Evolutionary conservation across 2,113 vertebrate species (phyloP).

Genomic region (Harpagus bidentatus): DNA sequence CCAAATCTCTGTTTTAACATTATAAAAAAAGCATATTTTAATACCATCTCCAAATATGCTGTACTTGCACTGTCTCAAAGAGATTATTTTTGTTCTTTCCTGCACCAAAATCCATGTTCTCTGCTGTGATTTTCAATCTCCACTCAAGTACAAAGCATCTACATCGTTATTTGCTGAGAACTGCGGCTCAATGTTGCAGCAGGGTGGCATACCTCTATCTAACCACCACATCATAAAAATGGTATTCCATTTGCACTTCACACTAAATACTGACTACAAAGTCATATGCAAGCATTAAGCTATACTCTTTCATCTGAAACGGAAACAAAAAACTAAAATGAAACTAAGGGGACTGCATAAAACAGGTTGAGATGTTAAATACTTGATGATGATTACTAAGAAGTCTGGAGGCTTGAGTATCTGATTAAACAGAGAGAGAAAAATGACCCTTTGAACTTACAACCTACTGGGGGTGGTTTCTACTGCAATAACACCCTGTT

Average conservation of each 20-base stretch:
- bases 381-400: conserved; percentile 24
- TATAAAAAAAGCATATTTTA: not conserved
- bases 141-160: not conserved
- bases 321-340: not conserved
- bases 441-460: conserved; percentile 72
- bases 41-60: not conserved
- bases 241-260: not conserved
- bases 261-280: not conserved
- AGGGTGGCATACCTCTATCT: not conserved
- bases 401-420: not conserved
- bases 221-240: not conserved
- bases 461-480: conserved; percentile 68
- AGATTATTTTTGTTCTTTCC: not conserved
- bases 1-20: not conserved
- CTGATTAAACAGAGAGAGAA: conserved; percentile 38
- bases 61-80: not conserved
- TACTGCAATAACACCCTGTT: conserved; percentile 53
- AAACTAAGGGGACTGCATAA: not conserved
- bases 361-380: conserved; percentile 2
- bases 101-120: not conserved
- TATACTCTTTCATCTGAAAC: not conserved
- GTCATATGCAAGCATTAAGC: not conserved
- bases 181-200: not conserved
- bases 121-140: not conserved
- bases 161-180: not conserved